These are phyloP conservation scores for Zaprionus obscuricornis DNA, from an alignment of 2,888 invertebrate genomes.

Conservation along the genomic window DNA sequence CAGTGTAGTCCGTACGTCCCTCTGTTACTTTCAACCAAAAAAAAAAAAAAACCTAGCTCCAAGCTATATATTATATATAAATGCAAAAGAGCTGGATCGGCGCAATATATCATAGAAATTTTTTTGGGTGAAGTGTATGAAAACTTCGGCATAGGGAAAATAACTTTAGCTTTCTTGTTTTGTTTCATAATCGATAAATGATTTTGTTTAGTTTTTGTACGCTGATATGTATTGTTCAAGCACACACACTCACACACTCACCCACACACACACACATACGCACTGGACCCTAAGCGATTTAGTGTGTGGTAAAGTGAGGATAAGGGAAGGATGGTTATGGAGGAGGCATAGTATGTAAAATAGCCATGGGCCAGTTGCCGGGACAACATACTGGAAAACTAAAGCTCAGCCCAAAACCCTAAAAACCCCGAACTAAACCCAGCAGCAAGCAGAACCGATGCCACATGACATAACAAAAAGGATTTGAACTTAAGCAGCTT, in stretches of 20 bases:
- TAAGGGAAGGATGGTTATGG: neutral
- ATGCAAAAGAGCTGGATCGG: too few relatives aligned
- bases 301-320: too few relatives aligned
- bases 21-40: too few relatives aligned
- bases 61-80: too few relatives aligned
- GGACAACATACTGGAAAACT: conserved; percentile 48
- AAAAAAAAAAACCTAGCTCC: too few relatives aligned
- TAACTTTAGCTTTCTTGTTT: neutral
- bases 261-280: too few relatives aligned
- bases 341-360: conserved; percentile 48
- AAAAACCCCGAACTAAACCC: conserved; percentile 13
- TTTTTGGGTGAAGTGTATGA: neutral
- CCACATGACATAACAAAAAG: conserved; percentile 69
- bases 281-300: too few relatives aligned
- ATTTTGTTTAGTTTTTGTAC: conserved; percentile 67
- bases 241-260: conserved; percentile 8
- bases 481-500: conserved; percentile 73
- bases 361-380: conserved; percentile 53
- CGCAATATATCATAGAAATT: neutral
- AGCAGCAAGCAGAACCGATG: conserved; percentile 36
- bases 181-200: conserved; percentile 65
- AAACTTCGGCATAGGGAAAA: neutral
- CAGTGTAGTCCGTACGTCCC: too few relatives aligned
- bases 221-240: conserved; percentile 34
- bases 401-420: conserved; percentile 23